Percentiles rank a stretch among this genome's conserved stretches.
These are phyloP conservation scores for Actias luna DNA, from an alignment of 2,888 invertebrate genomes.

Conservation along the genomic window DNA sequence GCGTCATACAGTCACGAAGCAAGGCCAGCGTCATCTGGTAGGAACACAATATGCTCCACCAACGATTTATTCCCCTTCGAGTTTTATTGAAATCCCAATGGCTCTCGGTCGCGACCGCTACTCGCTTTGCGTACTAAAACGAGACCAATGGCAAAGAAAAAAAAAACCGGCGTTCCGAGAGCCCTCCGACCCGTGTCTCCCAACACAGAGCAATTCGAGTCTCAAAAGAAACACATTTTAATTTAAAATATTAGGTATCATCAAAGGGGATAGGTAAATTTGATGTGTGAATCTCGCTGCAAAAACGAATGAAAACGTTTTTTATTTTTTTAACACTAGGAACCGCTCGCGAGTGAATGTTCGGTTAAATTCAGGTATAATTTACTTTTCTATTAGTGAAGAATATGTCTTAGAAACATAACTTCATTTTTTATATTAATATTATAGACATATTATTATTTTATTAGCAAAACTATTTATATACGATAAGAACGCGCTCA, in stretches of 20 bases:
- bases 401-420: too few relatives aligned
- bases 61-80: conserved; percentile 66
- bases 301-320: neutral
- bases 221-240: neutral
- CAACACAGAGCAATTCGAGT: conserved; percentile 23
- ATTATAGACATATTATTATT: too few relatives aligned
- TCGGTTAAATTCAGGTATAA: too few relatives aligned
- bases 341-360: too few relatives aligned
- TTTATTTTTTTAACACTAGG: too few relatives aligned
- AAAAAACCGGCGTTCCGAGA: conserved; percentile 35
- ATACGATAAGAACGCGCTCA: too few relatives aligned
- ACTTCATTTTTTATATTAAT: too few relatives aligned
- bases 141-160: conserved; percentile 42
- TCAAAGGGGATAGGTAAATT: neutral
- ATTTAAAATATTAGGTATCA: conserved; percentile 22
- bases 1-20: neutral
- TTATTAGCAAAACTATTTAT: too few relatives aligned
- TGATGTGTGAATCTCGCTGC: neutral
- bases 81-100: conserved; percentile 71
- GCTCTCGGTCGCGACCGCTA: conserved; percentile 38
- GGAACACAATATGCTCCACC: conserved; percentile 49
- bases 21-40: conserved; percentile 50
- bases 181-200: conserved; percentile 22
- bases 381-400: too few relatives aligned
- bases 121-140: conserved; percentile 33